Percentiles rank a stretch among this genome's conserved stretches.
phyloP scores from a whole-genome alignment of 2,797 vertebrate genomes.

The Sebastes umbrosus region DNA sequence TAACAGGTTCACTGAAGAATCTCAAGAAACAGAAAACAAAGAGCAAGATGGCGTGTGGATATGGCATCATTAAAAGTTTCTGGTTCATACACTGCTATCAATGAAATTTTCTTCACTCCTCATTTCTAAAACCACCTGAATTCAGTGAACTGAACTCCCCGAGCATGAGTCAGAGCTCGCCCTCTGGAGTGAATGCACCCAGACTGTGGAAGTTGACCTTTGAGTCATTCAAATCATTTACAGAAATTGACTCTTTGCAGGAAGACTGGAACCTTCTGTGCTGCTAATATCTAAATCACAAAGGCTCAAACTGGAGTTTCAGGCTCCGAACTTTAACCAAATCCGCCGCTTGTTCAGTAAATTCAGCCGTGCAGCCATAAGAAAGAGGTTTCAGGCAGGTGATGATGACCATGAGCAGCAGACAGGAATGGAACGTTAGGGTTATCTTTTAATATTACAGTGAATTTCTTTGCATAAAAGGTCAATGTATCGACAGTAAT shows the following conservation, averaged over 20 bases:
- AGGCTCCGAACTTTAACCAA: slow-evolving; percentile 6
- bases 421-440: not conserved
- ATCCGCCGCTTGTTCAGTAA: not conserved
- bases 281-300: slow-evolving; percentile 42
- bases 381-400: not conserved
- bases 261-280: not conserved
- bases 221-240: slow-evolving; percentile 54
- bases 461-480: not conserved
- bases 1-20: slow-evolving; percentile 11
- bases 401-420: slow-evolving; percentile 2
- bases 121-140: slow-evolving; percentile 38
- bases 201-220: slow-evolving; percentile 54
- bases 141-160: slow-evolving; percentile 19
- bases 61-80: slow-evolving; percentile 52
- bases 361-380: not conserved
- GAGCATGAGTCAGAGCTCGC: slow-evolving; percentile 35
- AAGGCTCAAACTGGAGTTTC: slow-evolving; percentile 8
- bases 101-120: not conserved
- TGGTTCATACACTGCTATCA: slow-evolving; percentile 32
- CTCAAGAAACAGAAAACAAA: slow-evolving; percentile 7
- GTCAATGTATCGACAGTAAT: not conserved
- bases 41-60: not conserved
- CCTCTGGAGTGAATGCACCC: slow-evolving; percentile 41
- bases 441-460: not conserved
- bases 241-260: slow-evolving; percentile 37